phyloP scores from a whole-genome alignment of 2,797 vertebrate genomes.

The Spinus olivaceus region DNA sequence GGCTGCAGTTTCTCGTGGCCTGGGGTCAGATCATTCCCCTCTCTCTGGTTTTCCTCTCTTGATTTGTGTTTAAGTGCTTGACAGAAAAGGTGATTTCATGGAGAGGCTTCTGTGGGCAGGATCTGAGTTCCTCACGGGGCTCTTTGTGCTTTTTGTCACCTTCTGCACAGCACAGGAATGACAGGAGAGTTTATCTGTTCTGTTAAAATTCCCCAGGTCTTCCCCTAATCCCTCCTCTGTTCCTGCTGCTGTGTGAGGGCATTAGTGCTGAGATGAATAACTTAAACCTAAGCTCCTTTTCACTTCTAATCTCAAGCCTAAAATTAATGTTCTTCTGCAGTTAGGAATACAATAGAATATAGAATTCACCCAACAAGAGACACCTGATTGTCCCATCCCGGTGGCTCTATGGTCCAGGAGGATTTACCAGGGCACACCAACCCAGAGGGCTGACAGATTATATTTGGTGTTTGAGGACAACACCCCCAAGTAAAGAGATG shows the following conservation, averaged over 20 bases:
- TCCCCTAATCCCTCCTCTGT: not conserved
- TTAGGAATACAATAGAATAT: not conserved
- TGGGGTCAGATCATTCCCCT: not conserved
- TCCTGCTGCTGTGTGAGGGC: not conserved
- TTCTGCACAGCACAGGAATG: not conserved
- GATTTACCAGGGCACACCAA: not conserved
- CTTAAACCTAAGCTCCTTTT: not conserved
- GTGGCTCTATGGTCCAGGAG: not conserved
- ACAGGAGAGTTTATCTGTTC: not conserved
- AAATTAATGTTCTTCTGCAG: not conserved
- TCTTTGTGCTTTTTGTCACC: not conserved
- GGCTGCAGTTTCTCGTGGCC: fast-evolving
- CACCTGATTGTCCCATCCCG: not conserved
- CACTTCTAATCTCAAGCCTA: not conserved
- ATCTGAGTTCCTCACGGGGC: not conserved
- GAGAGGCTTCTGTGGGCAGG: not conserved
- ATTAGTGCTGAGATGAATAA: not conserved
- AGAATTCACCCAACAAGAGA: not conserved
- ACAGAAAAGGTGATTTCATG: fast-evolving
- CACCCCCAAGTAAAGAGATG: not conserved
- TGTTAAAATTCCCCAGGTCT: not conserved
- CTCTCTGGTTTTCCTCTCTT: not conserved
- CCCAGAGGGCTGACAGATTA: not conserved
- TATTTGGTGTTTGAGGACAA: not conserved
- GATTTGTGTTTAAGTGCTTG: not conserved